Evolutionary conservation across 1,140 invertebrate genomes (phyloP), one percentile per base, ranked within the genome.

Genomic region (Zelostemma sp.): DNA sequence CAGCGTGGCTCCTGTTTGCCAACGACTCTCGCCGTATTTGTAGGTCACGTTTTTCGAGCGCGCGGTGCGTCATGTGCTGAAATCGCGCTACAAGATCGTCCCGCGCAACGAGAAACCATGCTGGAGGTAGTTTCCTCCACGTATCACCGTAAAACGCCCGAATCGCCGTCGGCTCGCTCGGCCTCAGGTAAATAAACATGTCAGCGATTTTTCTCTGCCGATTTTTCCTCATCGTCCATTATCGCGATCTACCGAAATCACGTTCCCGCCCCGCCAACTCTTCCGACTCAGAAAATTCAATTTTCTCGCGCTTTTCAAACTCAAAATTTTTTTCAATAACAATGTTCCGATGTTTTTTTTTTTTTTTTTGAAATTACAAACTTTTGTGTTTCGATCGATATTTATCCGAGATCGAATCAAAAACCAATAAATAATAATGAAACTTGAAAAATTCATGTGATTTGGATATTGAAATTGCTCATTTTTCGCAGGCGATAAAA

Each of bases 1-100:
- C 56, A 58, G 28, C 48, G 54, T 56, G 47, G 46, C 6, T 38
- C 25, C 47, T 12, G 28, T 55, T 48, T 51, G 51, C 41, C n/a
- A 41, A 41, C 55, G 40, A 17, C 25, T 65, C n/a, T n/a, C n/a
- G 6, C 18, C 35, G 18, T 51, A 46, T 19, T 63, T 63, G 19
- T 59, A 51, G 66, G 60, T 63, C 66, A 69, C 59, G 48, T 15
- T 58, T 33, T 15, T 11, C n/a, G 40, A 57, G 54, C 58, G 54
- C 28, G 59, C 59, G 55, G 55, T n/a, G n/a, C n/a, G n/a, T n/a
- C 51, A 49, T 54, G 57, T 35, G 38, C 55, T 25, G 55, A 65
- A 35, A 47, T 54, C 11, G 25, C 14, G 19, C n/a, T 54, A 58
- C 33, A 28, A 19, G 25, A 17, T 51, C 14, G 25, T 40, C 0